Conservation (phyloP, 1,140 invertebrate species). For the Asobara japonica region DNA sequence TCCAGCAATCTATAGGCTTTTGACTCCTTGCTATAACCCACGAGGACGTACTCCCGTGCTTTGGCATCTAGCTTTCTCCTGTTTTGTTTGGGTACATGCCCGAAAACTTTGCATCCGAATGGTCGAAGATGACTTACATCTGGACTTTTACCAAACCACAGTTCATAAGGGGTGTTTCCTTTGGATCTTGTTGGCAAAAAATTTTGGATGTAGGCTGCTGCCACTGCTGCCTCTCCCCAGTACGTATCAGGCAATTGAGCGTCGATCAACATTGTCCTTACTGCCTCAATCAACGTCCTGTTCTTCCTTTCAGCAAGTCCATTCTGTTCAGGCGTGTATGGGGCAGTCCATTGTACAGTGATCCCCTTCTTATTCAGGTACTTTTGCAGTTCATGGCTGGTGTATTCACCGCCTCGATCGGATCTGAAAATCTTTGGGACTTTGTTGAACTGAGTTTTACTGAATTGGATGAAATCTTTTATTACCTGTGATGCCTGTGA, state of each 20-base stretch:
- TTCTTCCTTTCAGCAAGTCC: too few species aligned
- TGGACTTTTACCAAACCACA: conserved; percentile 43
- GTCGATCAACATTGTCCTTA: conserved; percentile 24
- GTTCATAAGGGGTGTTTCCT: conserved; percentile 39
- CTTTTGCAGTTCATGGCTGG: background rate
- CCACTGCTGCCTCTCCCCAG: conserved; percentile 60
- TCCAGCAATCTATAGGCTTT: too few species aligned
- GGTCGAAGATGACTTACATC: conserved; percentile 36
- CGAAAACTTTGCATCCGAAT: conserved; percentile 54
- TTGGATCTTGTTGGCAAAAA: conserved; percentile 28
- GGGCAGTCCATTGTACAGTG: too few species aligned
- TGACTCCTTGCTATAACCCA: too few species aligned
- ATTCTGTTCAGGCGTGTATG: too few species aligned
- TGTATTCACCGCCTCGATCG: background rate
- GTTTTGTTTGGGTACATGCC: conserved; percentile 49
- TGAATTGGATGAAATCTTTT: conserved; percentile 5
- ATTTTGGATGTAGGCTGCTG: conserved; percentile 55
- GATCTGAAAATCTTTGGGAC: background rate
- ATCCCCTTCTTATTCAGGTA: background rate
- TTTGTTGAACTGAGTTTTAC: background rate
- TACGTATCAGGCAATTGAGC: conserved; percentile 40
- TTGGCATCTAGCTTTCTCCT: conserved; percentile 40
- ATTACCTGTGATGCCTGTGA: conserved; percentile 36
- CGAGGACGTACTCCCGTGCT: too few species aligned
- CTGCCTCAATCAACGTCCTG: conserved; percentile 18